A percentile compares a stretch with the other conserved stretches of the same genome.
phyloP scores from a whole-genome alignment of 2,888 invertebrate genomes.

The Cancer borealis region DNA sequence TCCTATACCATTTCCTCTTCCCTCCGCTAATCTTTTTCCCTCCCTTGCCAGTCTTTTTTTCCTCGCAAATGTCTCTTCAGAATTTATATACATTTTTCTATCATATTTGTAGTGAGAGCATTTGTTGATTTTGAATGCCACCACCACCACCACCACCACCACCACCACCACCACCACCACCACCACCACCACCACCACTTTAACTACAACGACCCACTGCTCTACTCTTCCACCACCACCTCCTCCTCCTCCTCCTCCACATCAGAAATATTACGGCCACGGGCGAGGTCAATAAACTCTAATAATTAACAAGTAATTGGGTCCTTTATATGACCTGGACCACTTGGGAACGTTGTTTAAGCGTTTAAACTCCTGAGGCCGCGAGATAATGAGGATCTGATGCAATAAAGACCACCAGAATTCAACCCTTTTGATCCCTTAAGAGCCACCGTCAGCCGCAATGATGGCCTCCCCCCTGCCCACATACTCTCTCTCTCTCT shows the following conservation, averaged over 20 bases:
- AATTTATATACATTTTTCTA: neutral
- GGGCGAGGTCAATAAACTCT: conserved; percentile 46
- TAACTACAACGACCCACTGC: neutral
- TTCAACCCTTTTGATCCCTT: neutral
- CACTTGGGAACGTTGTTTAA: conserved; percentile 45
- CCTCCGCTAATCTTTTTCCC: neutral
- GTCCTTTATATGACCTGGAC: conserved; percentile 36
- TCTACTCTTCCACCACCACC: neutral
- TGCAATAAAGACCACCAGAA: conserved; percentile 44
- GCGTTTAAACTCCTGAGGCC: conserved; percentile 47
- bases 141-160: neutral
- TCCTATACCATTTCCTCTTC: neutral
- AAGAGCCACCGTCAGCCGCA: conserved; percentile 5
- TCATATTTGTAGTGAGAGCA: neutral
- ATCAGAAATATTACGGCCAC: conserved; percentile 21
- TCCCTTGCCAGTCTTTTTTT: neutral
- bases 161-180: neutral
- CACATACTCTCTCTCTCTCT: neutral
- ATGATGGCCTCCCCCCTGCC: neutral
- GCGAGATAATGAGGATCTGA: conserved; percentile 56
- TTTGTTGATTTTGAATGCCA: conserved; percentile 2
- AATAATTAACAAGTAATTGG: conserved; percentile 57
- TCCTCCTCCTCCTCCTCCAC: neutral
- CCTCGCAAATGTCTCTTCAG: neutral
- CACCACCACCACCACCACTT: neutral